Evolutionary conservation across 1,140 invertebrate genomes (phyloP), one percentile per base, ranked within the genome.

Genomic region (Acromyrmex charruanus): DNA sequence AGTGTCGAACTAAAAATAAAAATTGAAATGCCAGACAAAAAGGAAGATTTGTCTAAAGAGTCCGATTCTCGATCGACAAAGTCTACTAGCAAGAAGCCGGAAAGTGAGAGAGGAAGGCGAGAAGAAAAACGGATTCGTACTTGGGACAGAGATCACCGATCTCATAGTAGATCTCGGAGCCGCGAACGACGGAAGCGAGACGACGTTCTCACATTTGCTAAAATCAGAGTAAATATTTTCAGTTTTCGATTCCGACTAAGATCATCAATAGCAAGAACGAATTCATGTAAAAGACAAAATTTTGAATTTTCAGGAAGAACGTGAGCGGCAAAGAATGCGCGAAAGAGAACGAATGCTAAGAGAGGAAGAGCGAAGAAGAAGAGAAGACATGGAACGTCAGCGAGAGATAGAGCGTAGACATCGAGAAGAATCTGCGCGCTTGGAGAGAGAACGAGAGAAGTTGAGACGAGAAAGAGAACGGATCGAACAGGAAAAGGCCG

Each of bases 371-470:
- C 96, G 97, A 16, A 96, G 97, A 35, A 96, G 97, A 51, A 96
- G 97, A 65, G 97, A 97, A 85, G 97, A 97, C 84, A 96, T 97
- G 84, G 95, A 96, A 53, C 96, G 97, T 69, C 96, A 98, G 86
- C 95, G 97, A 9, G 98, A 98, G 91, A 96, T 98, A 16, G 97
- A 98, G 90, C 96, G 98, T 9, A 96, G 97, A 16, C 98, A 98
- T 91, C 96, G 97, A 18, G 97, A 97, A 89, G 98, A 99, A 94
- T 97, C 98, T 49, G 96, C 97, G 51, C 96, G 97, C 39, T 95
- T 99, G 53, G 97, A 98, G 74, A 96, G 97, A 39, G 98, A 98
- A 93, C 96, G 97, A 16, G 97, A 98, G 90, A 97, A 97, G 90
- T 94, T 98, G 55, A 96, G 97, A 53, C 92, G 97, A 4, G 98